Conservation (phyloP, 2,888 invertebrate genomes). For the Drosophila paracracens region DNA sequence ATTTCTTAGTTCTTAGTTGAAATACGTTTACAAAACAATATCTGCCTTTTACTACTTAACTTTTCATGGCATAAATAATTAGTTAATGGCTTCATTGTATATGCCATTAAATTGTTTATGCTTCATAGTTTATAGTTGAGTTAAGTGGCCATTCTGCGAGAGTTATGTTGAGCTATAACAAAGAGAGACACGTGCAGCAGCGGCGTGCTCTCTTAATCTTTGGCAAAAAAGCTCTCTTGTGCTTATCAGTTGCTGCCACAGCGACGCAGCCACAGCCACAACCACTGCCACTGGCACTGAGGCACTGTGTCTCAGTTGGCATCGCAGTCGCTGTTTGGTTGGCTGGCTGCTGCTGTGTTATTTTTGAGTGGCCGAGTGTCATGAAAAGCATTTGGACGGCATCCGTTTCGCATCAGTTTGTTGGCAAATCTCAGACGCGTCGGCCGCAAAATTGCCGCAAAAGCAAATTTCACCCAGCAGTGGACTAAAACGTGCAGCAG, state of each 20-base stretch:
- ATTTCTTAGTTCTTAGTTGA: background rate
- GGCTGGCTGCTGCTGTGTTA: slow-evolving; percentile 30
- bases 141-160: slow-evolving; percentile 4
- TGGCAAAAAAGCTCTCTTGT: slow-evolving; percentile 45
- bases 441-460: slow-evolving; percentile 64
- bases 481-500: slow-evolving; percentile 35
- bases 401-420: slow-evolving; percentile 82
- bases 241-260: slow-evolving; percentile 44
- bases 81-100: slow-evolving; percentile 41
- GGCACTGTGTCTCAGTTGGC: slow-evolving; percentile 10
- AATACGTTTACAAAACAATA: background rate
- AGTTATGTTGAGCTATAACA: background rate
- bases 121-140: slow-evolving; percentile 26
- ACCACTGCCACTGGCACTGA: slow-evolving; percentile 11
- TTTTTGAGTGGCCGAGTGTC: slow-evolving; percentile 54
- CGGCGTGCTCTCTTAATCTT: slow-evolving; percentile 8
- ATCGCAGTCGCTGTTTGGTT: slow-evolving; percentile 41
- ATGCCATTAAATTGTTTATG: slow-evolving; percentile 37
- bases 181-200: slow-evolving; percentile 18
- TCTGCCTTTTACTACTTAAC: background rate
- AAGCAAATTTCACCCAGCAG: slow-evolving; percentile 7
- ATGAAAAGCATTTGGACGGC: slow-evolving; percentile 76
- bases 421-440: slow-evolving; percentile 81
- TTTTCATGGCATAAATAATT: slow-evolving; percentile 25
- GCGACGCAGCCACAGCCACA: slow-evolving; percentile 12